Base-by-base conservation (phyloP, 2,797 vertebrate genomes). In the Steatocranus sp. region DNA sequence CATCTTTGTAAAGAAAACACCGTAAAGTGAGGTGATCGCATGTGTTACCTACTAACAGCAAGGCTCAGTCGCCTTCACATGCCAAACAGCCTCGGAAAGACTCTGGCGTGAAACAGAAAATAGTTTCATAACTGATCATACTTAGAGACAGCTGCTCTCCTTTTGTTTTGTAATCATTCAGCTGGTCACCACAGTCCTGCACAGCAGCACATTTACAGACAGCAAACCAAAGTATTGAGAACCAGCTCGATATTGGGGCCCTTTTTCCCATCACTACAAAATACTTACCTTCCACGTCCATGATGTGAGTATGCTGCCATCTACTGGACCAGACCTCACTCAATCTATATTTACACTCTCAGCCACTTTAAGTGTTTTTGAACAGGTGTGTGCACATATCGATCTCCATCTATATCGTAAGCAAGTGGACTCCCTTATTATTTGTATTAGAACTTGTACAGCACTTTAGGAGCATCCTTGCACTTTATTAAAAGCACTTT, bases 331-430 rank as follows among this genome's bases (percentile, higher is more conserved):
- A 68, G 12, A 68, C 15, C 20, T 41, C 2, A 23, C n/a, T 3
- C 36, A 15, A 1, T 0, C 0, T 2, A 4, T 41, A 66, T 66
- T 66, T 4, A 41, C 18, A 41, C 20, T 25, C 36, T 25, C 8
- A 15, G 36, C 61, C 20, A 25, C 20, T 17, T 25, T 68, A 66
- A 38, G 36, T 15, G 20, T 4, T 18, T 56, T 30, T 56, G 53
- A 56, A 30, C 25, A 56, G 5, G 14, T 56, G 53, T 51, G 0
- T 53, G 0, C 9, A 0, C 3, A 15, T 8, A 7, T 20, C 10
- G 11, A 53, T 54, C 8, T 34, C 34, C 4, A 36, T 36, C 34
- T 36, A 4, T 36, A 14, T 8, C 20, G 11, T 53, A 30, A 56
- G 53, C 5, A 30, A 56, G 25, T 30, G 53, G 25, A 56, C 14